Conservation (phyloP, 2,797 vertebrate genomes). For the Liasis olivaceus region DNA sequence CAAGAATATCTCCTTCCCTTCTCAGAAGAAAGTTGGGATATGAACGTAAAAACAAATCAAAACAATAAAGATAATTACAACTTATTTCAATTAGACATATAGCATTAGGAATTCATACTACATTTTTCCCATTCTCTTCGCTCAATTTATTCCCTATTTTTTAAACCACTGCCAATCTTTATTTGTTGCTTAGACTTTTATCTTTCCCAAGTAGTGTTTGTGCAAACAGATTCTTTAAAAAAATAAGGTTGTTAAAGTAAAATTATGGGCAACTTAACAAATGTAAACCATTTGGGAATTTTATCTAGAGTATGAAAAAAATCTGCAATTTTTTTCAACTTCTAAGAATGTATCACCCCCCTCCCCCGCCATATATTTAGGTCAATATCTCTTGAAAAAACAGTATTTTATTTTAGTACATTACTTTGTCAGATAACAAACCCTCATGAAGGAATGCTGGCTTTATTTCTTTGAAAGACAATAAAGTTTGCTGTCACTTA, state of each 20-base stretch:
- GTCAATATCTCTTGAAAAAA: neutral
- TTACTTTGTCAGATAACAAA: neutral
- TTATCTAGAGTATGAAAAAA: constrained; percentile 16
- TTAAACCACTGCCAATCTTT: neutral
- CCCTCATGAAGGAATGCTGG: constrained; percentile 12
- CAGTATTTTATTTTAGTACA: constrained; percentile 14
- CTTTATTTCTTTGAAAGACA: neutral
- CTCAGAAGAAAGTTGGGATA: too few species aligned
- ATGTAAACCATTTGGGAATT: constrained; percentile 1
- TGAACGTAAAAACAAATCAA: neutral
- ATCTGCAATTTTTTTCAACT: constrained; percentile 2
- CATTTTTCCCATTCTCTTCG: neutral
- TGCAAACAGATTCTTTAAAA: neutral
- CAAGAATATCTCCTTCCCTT: too few species aligned
- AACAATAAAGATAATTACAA: neutral
- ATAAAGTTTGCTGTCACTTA: neutral
- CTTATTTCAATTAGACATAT: neutral
- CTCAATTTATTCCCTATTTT: neutral
- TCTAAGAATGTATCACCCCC: neutral
- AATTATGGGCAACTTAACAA: constrained; percentile 12
- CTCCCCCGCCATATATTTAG: neutral
- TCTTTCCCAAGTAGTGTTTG: neutral
- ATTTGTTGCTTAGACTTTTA: neutral
- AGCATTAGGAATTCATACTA: neutral
- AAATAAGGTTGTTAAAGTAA: neutral